Evolutionary conservation across 2,797 vertebrate species (phyloP).

Genomic region (Phrynocephalus guinanensis): DNA sequence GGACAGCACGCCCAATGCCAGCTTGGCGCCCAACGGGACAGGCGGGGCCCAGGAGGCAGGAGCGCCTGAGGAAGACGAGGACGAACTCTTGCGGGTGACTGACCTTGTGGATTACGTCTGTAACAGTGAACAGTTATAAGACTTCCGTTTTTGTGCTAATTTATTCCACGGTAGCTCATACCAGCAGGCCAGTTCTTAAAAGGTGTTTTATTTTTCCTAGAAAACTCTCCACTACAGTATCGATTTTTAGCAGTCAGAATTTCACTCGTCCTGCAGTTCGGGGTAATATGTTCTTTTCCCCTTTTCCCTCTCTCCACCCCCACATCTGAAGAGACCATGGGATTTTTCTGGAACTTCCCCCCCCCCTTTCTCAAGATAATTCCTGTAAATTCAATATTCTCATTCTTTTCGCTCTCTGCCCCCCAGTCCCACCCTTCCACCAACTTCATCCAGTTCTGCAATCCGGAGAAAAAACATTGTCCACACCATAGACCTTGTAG

Average conservation of each 20-base stretch:
- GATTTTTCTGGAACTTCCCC: conserved; percentile 78
- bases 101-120: conserved; percentile 96
- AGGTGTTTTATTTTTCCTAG: conserved; percentile 86
- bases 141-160: conserved; percentile 85
- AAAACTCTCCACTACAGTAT: conserved; percentile 82
- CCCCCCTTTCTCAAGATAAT: conserved; percentile 73
- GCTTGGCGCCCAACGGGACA: conserved; percentile 87
- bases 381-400: conserved; percentile 80
- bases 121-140: conserved; percentile 93
- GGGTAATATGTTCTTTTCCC: not conserved
- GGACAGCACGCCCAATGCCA: conserved; percentile 77
- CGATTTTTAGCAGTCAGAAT: conserved; percentile 84
- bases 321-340: conserved; percentile 82
- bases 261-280: conserved; percentile 80
- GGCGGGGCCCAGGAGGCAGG: conserved; percentile 80
- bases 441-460: conserved; percentile 73
- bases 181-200: conserved; percentile 87
- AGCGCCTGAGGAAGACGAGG: conserved; percentile 92
- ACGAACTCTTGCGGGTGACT: conserved; percentile 92
- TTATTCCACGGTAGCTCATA: conserved; percentile 86
- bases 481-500: conserved; percentile 79
- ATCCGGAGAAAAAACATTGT: conserved; percentile 79
- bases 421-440: conserved; percentile 32
- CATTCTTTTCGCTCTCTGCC: conserved; percentile 14
- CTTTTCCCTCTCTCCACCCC: not conserved